Evolutionary conservation across 2,797 vertebrate species (phyloP), one percentile per base, ranked within the genome.

Genomic region (Clarias fuscus): DNA sequence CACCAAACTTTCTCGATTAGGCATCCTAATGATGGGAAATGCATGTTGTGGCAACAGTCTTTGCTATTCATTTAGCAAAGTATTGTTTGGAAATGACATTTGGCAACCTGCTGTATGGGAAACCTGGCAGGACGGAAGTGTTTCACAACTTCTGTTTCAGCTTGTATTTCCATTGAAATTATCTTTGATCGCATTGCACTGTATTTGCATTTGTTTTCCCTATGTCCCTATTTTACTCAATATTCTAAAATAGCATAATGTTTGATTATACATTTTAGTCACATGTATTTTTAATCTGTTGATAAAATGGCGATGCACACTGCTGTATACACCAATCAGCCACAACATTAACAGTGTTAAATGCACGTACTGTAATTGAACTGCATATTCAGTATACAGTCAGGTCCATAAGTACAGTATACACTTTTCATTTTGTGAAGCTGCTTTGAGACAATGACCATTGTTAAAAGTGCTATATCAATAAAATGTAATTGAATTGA

Each of bases 101-200:
- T 18, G 7, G 6, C 18, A 24, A 17, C 14, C 17, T 84, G 40
- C 48, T 0, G 1, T 22, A 67, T 48, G 48, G 8, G 8, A 48
- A 48, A 40, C 27, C 37, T 56, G 56, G 40, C 18, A 20, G 53
- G 37, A 27, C 56, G 30, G 48, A 88, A 82, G 79, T 79, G n/a
- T 87, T 85, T 77, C 30, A 64, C 37, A 88, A 89, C 75, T 59
- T 87, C 33, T 83, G 53, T 68, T 82, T 84, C 43, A 78, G 78
- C 14, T 75, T 58, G 43, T 85, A 78, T 86, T 84, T 78, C 72
- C 4, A 33, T 24, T 75, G 13, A 56, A 37, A 33, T 37, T 2
- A 70, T 20, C 48, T 48, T 11, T 11, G 2, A 48, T 11, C 10
- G 11, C 48, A 48, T 48, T 48, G 10, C 48, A 48, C 48, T 48